Evolutionary conservation across 1,140 invertebrate genomes (phyloP).

Genomic region (Aphelenchoides avenae): DNA sequence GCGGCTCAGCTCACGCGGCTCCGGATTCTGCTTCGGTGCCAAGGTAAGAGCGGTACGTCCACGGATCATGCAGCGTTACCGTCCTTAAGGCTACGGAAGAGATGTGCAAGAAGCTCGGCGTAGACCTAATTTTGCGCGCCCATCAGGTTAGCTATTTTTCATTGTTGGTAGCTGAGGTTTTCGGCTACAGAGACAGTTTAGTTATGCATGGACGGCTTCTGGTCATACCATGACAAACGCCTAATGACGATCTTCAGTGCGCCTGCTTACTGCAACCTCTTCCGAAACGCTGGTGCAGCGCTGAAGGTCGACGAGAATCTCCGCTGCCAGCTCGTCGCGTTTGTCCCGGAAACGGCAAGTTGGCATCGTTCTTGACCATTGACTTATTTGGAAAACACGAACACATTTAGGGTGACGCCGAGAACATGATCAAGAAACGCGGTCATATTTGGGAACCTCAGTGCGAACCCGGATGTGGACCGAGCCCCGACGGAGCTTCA

Average conservation of each 20-base stretch:
- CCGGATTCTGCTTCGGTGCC: slow-evolving; percentile 25
- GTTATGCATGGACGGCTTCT: slow-evolving; percentile 32
- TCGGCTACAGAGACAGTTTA: too few relatives aligned
- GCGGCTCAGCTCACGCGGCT: slow-evolving; percentile 24
- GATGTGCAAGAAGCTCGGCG: slow-evolving; percentile 6
- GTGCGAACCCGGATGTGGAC: too few relatives aligned
- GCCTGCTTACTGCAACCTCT: slow-evolving; percentile 29
- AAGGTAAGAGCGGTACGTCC: slow-evolving; percentile 3
- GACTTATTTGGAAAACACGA: too few relatives aligned
- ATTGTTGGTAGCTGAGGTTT: neutral
- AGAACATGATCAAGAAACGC: too few relatives aligned
- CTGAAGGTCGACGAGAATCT: slow-evolving; percentile 26
- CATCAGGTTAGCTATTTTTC: slow-evolving; percentile 15
- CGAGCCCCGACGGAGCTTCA: too few relatives aligned
- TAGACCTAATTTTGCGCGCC: slow-evolving; percentile 29
- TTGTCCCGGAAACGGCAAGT: slow-evolving; percentile 31
- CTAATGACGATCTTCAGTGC: slow-evolving; percentile 30
- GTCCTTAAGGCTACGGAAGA: slow-evolving; percentile 31
- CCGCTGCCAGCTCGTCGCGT: slow-evolving; percentile 24
- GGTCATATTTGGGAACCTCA: too few relatives aligned
- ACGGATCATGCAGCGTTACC: neutral
- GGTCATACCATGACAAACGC: slow-evolving; percentile 17
- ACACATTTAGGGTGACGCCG: too few relatives aligned
- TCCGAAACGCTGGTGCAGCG: slow-evolving; percentile 26
- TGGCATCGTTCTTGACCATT: too few relatives aligned